Base-by-base conservation (phyloP, 2,113 vertebrate genomes). In the Petrocephalus microphthalmus region DNA sequence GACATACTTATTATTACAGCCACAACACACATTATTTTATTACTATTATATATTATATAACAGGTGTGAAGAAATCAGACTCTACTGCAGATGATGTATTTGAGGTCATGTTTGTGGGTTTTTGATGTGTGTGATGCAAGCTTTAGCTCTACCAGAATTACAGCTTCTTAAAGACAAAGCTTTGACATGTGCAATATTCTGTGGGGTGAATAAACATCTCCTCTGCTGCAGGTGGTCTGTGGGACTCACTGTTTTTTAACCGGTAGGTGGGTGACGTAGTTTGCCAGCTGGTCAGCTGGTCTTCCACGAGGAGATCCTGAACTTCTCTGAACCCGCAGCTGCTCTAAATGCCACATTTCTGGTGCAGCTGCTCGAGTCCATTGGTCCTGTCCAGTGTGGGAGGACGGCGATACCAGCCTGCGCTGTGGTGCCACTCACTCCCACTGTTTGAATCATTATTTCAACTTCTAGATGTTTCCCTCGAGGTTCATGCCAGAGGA, bases 311-410 rank as follows among this genome's bases (percentile, higher is more conserved):
- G 33, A 78, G 71, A 78, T 78, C 71, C 71, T 78, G 33, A 78
- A 78, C 71, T 78, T 19, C 33, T 78, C 33, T 33, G 71, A 78
- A 78, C 71, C 33, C 37, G 71, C 71, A 78, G 71, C 71, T 78
- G 71, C 71, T 42, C 71, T 42, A 78, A 78, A 78, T 78, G 71
- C 71, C 71, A 37, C 33, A 37, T 78, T 78, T 78, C 71, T 78
- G 33, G 29, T 42, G 33, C 71, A 78, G 71, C 71, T 78, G 71
- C 33, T 78, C 4, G 4, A 42, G 71, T 42, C 5, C 15, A 15
- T 42, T 42, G 29, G 71, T 37, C 2, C 71, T 42, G 33, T 78
- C 17, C 33, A 17, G 71, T 2, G 71, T 78, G 33, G 71, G 29
- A 78, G 71, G 33, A 19, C 71, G n/a, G 33, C 33, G 15, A 7